Percentiles rank a stretch among this genome's conserved stretches.
Evolutionary conservation across 2,797 vertebrate species (phyloP).

Genomic region (Etheostoma perlongum): DNA sequence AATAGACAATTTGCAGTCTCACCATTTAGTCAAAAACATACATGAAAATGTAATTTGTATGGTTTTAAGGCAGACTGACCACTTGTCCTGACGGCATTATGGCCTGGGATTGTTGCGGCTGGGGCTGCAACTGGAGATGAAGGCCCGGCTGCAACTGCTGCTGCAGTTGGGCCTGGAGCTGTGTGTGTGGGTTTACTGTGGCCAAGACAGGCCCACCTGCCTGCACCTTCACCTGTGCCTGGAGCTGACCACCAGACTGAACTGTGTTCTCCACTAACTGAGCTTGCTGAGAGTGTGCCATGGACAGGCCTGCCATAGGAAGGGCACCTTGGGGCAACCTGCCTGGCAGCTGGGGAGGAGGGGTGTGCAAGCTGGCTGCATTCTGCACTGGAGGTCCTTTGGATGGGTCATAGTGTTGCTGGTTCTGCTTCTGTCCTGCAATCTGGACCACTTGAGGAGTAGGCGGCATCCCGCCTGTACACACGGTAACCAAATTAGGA

Average conservation of each 20-base stretch:
- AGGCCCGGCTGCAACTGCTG: constrained; percentile 87
- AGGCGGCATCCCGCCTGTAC: constrained; percentile 89
- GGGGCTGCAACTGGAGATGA: constrained; percentile 87
- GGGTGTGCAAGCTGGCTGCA: constrained; percentile 92
- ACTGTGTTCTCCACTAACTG: constrained; percentile 86
- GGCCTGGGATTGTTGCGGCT: constrained; percentile 83
- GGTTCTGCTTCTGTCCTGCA: constrained; percentile 89
- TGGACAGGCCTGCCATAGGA: constrained; percentile 86
- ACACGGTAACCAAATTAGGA: constrained; percentile 73
- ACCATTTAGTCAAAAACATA: constrained; percentile 2
- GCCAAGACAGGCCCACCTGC: constrained; percentile 78
- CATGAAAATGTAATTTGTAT: background rate
- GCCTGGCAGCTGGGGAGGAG: constrained; percentile 90
- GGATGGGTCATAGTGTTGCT: constrained; percentile 92
- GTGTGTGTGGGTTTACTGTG: constrained; percentile 77
- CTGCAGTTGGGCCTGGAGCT: constrained; percentile 87
- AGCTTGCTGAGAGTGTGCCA: constrained; percentile 87
- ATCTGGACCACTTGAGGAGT: constrained; percentile 87
- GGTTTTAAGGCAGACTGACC: constrained; percentile 72
- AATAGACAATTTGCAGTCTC: background rate
- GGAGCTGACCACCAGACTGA: constrained; percentile 77
- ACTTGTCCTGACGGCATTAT: constrained; percentile 84
- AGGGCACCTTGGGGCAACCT: constrained; percentile 84
- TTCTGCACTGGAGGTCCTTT: constrained; percentile 95
- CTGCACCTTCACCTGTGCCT: constrained; percentile 88